These are phyloP conservation scores for Megalops atlanticus DNA, from an alignment of 2,113 vertebrate species.

Conservation along the genomic window DNA sequence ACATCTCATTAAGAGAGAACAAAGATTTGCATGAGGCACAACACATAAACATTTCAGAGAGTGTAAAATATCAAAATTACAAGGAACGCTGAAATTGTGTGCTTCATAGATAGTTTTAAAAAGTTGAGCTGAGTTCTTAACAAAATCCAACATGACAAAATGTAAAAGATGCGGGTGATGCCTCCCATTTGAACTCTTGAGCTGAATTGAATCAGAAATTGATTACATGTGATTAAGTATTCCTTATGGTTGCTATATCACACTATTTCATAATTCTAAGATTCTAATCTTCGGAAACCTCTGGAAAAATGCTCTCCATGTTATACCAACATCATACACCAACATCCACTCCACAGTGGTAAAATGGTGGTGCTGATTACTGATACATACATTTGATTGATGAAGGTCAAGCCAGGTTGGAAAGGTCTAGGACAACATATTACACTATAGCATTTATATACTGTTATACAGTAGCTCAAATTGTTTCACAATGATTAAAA, in stretches of 20 bases:
- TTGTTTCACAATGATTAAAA: too few species aligned
- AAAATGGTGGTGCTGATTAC: not conserved
- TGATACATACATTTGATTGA: too few species aligned
- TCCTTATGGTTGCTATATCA: constrained; percentile 23
- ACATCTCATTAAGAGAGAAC: not conserved
- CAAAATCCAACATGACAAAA: not conserved
- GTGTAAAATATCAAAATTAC: not conserved
- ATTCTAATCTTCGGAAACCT: too few species aligned
- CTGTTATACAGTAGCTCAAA: too few species aligned
- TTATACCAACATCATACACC: not conserved
- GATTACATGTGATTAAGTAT: constrained; percentile 13
- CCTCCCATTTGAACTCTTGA: not conserved
- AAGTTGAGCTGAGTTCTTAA: not conserved
- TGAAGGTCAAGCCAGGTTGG: too few species aligned
- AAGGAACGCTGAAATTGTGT: not conserved
- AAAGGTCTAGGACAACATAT: too few species aligned
- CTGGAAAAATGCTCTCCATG: too few species aligned
- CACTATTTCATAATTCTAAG: constrained; percentile 24
- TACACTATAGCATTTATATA: too few species aligned
- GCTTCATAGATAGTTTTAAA: not conserved
- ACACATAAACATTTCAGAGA: not conserved
- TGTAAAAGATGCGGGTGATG: not conserved
- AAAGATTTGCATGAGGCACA: not conserved
- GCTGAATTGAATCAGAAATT: constrained; percentile 23
- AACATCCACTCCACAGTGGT: not conserved